Conservation (phyloP, 2,888 invertebrate species). For the Tipula confusa region DNA sequence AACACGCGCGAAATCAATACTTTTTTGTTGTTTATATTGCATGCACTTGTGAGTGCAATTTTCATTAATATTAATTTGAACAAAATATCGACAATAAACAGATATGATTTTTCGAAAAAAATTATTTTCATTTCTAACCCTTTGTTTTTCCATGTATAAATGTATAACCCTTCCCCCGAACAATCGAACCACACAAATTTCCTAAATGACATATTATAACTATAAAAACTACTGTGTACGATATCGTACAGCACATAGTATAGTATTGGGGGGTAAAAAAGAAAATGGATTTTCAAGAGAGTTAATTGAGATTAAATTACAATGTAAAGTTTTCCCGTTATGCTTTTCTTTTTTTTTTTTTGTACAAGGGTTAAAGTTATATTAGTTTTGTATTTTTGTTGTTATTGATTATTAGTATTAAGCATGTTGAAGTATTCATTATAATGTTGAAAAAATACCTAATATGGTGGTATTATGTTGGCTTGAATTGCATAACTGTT, state of each 20-base stretch:
- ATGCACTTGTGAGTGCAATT: constrained; percentile 20
- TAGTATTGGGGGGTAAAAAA: background rate
- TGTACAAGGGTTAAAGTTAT: constrained; percentile 14
- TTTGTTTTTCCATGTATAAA: background rate
- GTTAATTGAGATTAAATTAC: constrained; percentile 28
- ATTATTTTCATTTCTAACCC: background rate
- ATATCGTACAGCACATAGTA: background rate
- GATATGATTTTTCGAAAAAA: background rate
- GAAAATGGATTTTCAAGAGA: constrained; percentile 30
- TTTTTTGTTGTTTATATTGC: background rate
- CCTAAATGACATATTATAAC: constrained; percentile 25
- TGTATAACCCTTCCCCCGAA: background rate
- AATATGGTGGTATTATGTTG: constrained; percentile 20
- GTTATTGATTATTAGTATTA: constrained; percentile 20
- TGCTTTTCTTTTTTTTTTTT: background rate
- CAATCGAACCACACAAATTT: constrained; percentile 12
- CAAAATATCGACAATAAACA: background rate
- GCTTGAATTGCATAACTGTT: background rate
- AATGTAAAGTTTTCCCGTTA: constrained; percentile 25
- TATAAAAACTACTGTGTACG: background rate
- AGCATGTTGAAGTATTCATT: constrained; percentile 20
- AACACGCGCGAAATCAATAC: constrained; percentile 28
- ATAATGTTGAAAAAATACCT: background rate
- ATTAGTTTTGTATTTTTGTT: constrained; percentile 3
- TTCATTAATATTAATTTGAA: background rate